Conservation (phyloP, 2,113 vertebrate genomes). For the Dromaius novaehollandiae region DNA sequence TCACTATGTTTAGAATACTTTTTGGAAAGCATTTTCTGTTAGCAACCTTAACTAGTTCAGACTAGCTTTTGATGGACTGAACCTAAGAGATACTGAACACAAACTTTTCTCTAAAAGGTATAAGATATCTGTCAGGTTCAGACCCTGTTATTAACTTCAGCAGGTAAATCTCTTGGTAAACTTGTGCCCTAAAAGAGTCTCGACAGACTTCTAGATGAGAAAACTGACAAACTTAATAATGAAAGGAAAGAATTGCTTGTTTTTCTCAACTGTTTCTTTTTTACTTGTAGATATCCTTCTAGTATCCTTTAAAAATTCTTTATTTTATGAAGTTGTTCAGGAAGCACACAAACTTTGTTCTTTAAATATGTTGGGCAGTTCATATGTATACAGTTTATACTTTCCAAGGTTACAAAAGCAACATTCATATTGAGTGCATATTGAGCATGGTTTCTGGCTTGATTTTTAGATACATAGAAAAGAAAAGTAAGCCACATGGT, state of each 20-base stretch:
- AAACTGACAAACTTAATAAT: neutral
- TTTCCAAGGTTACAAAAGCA: neutral
- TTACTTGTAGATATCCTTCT: neutral
- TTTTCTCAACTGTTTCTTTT: neutral
- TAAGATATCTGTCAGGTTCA: neutral
- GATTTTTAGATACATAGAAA: neutral
- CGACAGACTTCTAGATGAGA: neutral
- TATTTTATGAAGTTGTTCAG: neutral
- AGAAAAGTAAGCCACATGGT: neutral
- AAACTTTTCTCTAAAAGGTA: neutral
- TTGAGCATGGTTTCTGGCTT: neutral
- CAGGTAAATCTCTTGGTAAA: neutral
- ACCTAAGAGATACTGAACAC: neutral
- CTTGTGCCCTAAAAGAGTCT: neutral
- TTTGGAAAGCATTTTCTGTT: neutral
- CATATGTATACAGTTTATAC: neutral
- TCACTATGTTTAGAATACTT: neutral
- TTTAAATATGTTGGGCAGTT: neutral
- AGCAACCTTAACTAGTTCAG: neutral
- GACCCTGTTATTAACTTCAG: neutral
- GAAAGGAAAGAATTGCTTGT: neutral
- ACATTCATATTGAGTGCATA: neutral
- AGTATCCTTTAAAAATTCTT: neutral
- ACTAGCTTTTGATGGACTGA: neutral
- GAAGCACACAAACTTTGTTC: neutral